A percentile compares a stretch with the other conserved stretches of the same genome.
phyloP scores from a whole-genome alignment of 2,888 invertebrate genomes.

The Malthinus flaveolus region DNA sequence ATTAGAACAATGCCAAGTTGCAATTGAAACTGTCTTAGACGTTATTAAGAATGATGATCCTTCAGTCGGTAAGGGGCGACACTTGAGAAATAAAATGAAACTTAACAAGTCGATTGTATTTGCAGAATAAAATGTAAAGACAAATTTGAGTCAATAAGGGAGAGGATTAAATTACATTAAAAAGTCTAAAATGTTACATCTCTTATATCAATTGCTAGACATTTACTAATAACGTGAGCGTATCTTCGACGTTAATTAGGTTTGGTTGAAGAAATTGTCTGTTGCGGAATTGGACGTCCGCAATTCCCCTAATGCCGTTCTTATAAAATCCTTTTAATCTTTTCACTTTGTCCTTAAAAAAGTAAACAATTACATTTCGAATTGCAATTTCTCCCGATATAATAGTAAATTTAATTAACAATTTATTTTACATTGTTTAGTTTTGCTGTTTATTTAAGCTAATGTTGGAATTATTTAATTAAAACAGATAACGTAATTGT shows the following conservation, averaged over 20 bases:
- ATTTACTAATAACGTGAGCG: slow-evolving; percentile 12
- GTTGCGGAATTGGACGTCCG: slow-evolving; percentile 12
- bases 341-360: slow-evolving; percentile 11
- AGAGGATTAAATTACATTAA: slow-evolving; percentile 10
- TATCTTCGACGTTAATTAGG: slow-evolving; percentile 25
- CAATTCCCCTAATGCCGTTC: slow-evolving; percentile 25
- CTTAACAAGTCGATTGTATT: slow-evolving; percentile 25
- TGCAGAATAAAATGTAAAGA: neutral
- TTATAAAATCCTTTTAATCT: slow-evolving; percentile 23
- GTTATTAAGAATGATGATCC: slow-evolving; percentile 29
- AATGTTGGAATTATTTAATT: too few relatives aligned
- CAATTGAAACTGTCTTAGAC: slow-evolving; percentile 29
- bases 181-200: neutral
- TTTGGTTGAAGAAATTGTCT: slow-evolving; percentile 13
- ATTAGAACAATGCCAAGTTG: slow-evolving; percentile 37
- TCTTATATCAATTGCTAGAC: neutral
- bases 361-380: neutral
- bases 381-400: too few relatives aligned
- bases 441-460: too few relatives aligned
- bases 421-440: too few relatives aligned
- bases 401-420: too few relatives aligned
- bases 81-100: slow-evolving; percentile 11
- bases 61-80: slow-evolving; percentile 20
- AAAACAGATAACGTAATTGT: too few relatives aligned
- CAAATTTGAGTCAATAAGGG: slow-evolving; percentile 6